These are phyloP conservation scores for Uropsilus gracilis DNA, from an alignment of 2,113 vertebrate genomes.

Conservation along the genomic window DNA sequence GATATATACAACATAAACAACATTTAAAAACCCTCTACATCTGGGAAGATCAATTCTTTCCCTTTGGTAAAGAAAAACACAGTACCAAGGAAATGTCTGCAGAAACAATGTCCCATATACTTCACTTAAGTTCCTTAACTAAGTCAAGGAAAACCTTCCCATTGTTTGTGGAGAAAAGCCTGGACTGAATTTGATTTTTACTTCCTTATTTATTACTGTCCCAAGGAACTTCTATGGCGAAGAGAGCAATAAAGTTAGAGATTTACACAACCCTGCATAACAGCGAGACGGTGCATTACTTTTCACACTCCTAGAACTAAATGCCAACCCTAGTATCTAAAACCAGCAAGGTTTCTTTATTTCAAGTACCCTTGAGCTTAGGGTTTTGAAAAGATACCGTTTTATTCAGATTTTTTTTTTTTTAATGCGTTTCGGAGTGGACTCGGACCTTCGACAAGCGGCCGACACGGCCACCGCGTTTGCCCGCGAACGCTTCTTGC, in stretches of 20 bases:
- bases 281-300: neutral
- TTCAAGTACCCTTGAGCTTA: neutral
- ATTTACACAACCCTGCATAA: neutral
- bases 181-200: conserved; percentile 29
- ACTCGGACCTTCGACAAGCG: neutral
- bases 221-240: neutral
- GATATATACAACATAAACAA: conserved; percentile 12
- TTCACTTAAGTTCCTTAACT: neutral
- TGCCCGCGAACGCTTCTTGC: conserved; percentile 23
- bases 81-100: neutral
- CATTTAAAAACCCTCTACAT: neutral
- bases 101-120: conserved; percentile 12
- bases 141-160: conserved; percentile 2
- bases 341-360: neutral
- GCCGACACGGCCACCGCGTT: conserved; percentile 56
- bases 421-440: neutral
- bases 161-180: neutral
- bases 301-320: neutral
- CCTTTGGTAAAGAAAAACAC: conserved; percentile 46
- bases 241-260: neutral
- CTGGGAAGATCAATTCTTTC: neutral
- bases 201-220: conserved; percentile 12
- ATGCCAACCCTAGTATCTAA: neutral
- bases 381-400: neutral
- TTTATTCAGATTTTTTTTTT: too few species aligned